Evolutionary conservation across 2,888 invertebrate species (phyloP), one percentile per base, ranked within the genome.

Genomic region (Aleiodes alternator): DNA sequence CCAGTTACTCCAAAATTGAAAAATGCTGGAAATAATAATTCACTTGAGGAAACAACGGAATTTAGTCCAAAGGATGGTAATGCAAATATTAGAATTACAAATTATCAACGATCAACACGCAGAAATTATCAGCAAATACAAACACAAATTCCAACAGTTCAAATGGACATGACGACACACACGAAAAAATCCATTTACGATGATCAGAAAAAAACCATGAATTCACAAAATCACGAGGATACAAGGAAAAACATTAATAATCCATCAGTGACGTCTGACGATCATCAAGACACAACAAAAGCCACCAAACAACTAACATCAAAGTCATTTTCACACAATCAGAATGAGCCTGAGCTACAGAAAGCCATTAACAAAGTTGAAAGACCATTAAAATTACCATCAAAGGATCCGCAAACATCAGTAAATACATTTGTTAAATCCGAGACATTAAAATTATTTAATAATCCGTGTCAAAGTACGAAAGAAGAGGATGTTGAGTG

Each of bases 71-170:
- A 84, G 73, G 87, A 87, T 72, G 38, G 78, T 2, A 80, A 80
- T 76, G 69, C 78, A 23, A 84, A 82, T 77, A 48, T 80, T 2
- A 84, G 82, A 70, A 76, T 74, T 50, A 57, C 69, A 38, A 87
- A 82, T 72, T 83, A 84, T 78, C 77, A 84, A 55, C 83, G 87
- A 72, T 72, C 84, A 68, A 34, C 23, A 53, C 84, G 87, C 16
- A 84, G 85, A 48, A 82, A 76, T 80, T 85, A 85, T 72, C 75
- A 78, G 64, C 86, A 85, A 75, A 80, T 70, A 59, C 79, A 77
- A 75, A 7, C 56, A 31, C 66, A 59, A 64, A 71, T 16, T 43
- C 64, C 70, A 34, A 43, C 16, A 5, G 55, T 64, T 55, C 73
- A 69, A 59, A 31, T 69, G 5, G 73, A 69, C 14, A n/a, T 12